Evolutionary conservation across 1,140 invertebrate species (phyloP).

Genomic region (Muscidifurax raptorellus): DNA sequence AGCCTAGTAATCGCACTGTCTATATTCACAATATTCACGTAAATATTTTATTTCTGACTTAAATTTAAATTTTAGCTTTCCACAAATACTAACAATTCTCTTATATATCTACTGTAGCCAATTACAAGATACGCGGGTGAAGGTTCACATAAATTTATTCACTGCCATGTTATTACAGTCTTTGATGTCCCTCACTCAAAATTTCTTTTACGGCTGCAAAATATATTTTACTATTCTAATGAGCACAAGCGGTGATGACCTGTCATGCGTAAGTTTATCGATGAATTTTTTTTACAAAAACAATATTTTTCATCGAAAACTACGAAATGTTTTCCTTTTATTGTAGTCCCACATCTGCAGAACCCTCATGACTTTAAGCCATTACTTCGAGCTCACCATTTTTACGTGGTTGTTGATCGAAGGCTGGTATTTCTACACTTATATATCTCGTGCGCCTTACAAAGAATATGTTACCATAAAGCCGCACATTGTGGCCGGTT

Average conservation of each 20-base stretch:
- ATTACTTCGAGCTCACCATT: conserved; percentile 11
- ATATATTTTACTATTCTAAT: conserved; percentile 15
- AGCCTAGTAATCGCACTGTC: background rate
- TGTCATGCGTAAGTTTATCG: background rate
- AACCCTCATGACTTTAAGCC: conserved; percentile 3
- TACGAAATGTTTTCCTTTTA: too few relatives aligned
- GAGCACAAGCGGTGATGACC: background rate
- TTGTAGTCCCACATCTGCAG: background rate
- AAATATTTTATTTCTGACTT: background rate
- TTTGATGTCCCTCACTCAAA: conserved; percentile 3
- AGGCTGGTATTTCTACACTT: conserved; percentile 25
- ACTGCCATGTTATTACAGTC: background rate
- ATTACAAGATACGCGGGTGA: conserved; percentile 11
- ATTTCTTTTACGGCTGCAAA: conserved; percentile 1
- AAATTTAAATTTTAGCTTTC: conserved; percentile 8
- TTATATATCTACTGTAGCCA: background rate
- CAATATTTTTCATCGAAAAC: too few relatives aligned
- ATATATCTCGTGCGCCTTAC: conserved; percentile 5
- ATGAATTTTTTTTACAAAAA: background rate
- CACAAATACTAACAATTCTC: background rate
- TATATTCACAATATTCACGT: conserved; percentile 7
- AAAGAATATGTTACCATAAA: background rate
- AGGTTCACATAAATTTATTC: conserved; percentile 28
- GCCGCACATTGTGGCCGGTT: background rate
- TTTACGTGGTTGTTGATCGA: conserved; percentile 19